Conservation (phyloP, 2,888 invertebrate species). For the Sclerodermus sp. region DNA sequence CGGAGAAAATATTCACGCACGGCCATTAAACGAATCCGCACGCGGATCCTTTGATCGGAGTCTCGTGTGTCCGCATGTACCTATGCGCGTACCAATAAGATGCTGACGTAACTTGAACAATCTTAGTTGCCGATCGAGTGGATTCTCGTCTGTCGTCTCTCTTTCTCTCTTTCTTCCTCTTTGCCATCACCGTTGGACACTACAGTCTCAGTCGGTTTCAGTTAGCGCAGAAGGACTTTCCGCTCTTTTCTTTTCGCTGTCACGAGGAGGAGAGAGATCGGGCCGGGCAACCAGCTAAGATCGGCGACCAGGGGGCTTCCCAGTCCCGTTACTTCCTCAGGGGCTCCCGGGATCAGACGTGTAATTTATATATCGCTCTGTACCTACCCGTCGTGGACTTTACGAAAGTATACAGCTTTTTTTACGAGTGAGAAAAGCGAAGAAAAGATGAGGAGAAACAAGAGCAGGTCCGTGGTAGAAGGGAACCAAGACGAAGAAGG, state of each 20-base stretch:
- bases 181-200: too few species aligned
- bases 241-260: slow-evolving; percentile 35
- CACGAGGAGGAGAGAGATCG: slow-evolving; percentile 29
- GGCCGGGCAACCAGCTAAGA: slow-evolving; percentile 27
- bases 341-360: slow-evolving; percentile 49
- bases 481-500: too few species aligned
- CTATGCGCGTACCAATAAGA: slow-evolving; percentile 49
- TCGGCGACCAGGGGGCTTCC: slow-evolving; percentile 28
- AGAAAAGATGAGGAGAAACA: slow-evolving; percentile 14
- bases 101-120: slow-evolving; percentile 53
- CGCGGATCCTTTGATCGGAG: slow-evolving; percentile 44
- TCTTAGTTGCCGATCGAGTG: slow-evolving; percentile 47
- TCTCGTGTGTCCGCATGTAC: slow-evolving; percentile 33
- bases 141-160: slow-evolving; percentile 21
- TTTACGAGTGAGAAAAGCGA: slow-evolving; percentile 24
- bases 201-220: slow-evolving; percentile 16
- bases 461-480: slow-evolving; percentile 11
- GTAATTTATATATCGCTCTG: slow-evolving; percentile 54
- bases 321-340: slow-evolving; percentile 50
- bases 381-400: slow-evolving; percentile 27
- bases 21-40: slow-evolving; percentile 43
- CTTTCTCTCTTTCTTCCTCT: slow-evolving; percentile 9
- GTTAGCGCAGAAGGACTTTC: slow-evolving; percentile 10
- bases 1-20: slow-evolving; percentile 27
- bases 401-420: slow-evolving; percentile 34